Evolutionary conservation across 1,140 invertebrate species (phyloP), one percentile per base, ranked within the genome.

Genomic region (Palaemon carinicauda): DNA sequence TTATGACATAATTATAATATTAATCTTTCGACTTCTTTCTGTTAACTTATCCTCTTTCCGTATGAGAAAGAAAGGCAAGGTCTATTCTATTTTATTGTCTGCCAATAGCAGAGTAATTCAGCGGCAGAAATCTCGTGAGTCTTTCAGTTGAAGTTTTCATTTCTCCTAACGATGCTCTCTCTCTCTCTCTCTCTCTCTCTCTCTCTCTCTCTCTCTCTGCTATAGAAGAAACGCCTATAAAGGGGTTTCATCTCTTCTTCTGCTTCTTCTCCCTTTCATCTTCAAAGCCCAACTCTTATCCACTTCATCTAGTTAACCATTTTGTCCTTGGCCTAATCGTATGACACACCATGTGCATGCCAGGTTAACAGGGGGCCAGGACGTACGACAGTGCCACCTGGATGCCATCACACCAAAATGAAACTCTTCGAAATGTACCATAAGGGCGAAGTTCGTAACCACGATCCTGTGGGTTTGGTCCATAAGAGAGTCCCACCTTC

Each of bases 291-390:
- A 87, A 82, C 80, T 87, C 79, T 87, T 82, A 75, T 81, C 79
- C 80, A 81, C 85, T 87, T 87, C 80, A 87, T 87, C 69, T 77
- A 75, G 79, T 81, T 87, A 87, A 87, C 85, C 85, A 87, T 81
- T 87, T 87, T 87, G 85, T 87, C 85, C 85, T 87, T 87, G 85
- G 85, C 85, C 81, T 87, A 87, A 87, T 87, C 85, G 85, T 81
- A 81, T 87, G 73, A 87, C 85, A 87, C 85, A 87, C 79, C 85
- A 87, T 87, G 85, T 81, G 79, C 85, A 87, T 87, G 85, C 79
- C 85, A 87, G 85, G 85, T 87, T 87, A 87, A 81, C 85, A 82
- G 77, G 53, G 78, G 79, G 41, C 33, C 77, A 54, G 54, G 84
- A 74, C 84, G 65, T 74, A 73, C 24, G 77, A 54, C 51, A 80